Conservation (phyloP, 2,113 vertebrate genomes). For the Chamaea fasciata region DNA sequence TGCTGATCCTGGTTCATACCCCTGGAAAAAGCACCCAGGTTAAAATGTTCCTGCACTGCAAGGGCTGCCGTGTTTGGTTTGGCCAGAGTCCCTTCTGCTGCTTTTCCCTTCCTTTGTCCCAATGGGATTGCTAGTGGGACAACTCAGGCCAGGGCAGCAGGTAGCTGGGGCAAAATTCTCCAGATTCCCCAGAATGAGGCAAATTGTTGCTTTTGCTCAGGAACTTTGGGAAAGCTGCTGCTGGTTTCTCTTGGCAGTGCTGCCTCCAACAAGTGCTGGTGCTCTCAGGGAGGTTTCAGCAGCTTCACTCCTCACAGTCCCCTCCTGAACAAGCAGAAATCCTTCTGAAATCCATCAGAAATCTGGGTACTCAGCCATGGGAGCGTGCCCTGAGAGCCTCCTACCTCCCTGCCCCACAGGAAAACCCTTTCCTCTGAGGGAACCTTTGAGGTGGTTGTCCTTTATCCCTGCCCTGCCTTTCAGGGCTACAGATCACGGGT, state of each 20-base stretch:
- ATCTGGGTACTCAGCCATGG: neutral
- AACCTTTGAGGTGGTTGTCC: neutral
- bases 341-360: neutral
- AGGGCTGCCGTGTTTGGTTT: neutral
- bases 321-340: neutral
- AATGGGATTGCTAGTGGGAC: accelerated
- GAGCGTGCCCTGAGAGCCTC: neutral
- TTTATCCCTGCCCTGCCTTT: neutral
- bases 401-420: accelerated
- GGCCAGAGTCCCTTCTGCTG: neutral
- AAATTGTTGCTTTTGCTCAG: accelerated
- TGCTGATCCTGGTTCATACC: neutral
- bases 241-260: neutral
- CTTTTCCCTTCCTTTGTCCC: neutral
- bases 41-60: neutral
- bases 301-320: neutral
- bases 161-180: neutral
- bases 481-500: accelerated
- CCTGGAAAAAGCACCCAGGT: neutral
- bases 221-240: neutral
- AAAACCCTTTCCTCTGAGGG: neutral
- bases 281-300: neutral
- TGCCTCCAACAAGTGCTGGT: neutral
- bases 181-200: neutral
- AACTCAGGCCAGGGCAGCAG: neutral